A percentile compares a stretch with the other conserved stretches of the same genome.
phyloP scores from a whole-genome alignment of 2,797 vertebrate species.

The Sternotherus odoratus region DNA sequence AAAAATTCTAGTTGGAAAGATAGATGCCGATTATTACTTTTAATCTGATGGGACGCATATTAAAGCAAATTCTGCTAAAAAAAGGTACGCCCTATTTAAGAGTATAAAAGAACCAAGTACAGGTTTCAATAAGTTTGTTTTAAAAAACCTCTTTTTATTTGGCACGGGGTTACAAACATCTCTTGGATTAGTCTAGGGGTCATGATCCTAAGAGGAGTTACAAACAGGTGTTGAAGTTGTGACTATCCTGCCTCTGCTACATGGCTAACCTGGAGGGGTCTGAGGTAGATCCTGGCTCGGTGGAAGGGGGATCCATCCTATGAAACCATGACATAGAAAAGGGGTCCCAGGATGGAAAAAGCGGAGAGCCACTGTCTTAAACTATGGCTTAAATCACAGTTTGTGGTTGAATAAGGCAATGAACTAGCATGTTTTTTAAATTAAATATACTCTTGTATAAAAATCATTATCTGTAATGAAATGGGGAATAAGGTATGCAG shows the following conservation, averaged over 20 bases:
- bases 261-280: neutral
- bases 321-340: neutral
- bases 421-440: neutral
- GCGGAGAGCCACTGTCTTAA: neutral
- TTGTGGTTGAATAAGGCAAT: conserved; percentile 13
- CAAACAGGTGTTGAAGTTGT: neutral
- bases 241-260: neutral
- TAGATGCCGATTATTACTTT: neutral
- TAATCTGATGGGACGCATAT: neutral
- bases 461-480: conserved; percentile 52
- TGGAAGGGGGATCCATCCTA: neutral
- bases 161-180: too few species aligned
- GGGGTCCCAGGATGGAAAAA: neutral
- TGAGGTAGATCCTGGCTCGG: neutral
- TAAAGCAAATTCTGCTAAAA: neutral
- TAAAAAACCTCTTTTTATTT: neutral
- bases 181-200: neutral
- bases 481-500: neutral
- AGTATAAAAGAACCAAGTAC: neutral
- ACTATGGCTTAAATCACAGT: neutral
- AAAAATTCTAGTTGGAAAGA: neutral
- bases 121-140: neutral
- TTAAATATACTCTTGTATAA: conserved; percentile 6
- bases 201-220: neutral
- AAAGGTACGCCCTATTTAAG: neutral